These are phyloP conservation scores for Hyalella azteca DNA, from an alignment of 2,888 invertebrate genomes.

Conservation along the genomic window DNA sequence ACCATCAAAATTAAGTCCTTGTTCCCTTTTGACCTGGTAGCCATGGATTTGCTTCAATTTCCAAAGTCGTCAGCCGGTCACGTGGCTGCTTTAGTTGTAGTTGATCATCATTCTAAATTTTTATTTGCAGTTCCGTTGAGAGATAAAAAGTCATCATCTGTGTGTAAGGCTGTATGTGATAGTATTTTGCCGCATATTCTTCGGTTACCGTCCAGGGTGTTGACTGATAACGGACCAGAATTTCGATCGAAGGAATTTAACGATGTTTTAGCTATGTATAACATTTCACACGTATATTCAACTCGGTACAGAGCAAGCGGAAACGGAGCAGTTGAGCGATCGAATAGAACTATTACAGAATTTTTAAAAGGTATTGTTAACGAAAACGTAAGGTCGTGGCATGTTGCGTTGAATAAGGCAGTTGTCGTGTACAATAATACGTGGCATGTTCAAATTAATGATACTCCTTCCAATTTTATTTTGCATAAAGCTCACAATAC, in stretches of 20 bases:
- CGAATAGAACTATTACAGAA: background rate
- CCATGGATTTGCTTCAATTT: background rate
- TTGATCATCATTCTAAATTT: background rate
- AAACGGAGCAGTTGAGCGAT: background rate
- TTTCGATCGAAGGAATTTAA: background rate
- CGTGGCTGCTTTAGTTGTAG: background rate
- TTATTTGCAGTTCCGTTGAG: background rate
- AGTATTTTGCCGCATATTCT: background rate
- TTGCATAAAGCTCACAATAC: no score
- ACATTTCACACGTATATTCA: background rate
- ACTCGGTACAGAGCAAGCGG: background rate
- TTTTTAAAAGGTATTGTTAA: background rate
- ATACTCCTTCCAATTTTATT: no score
- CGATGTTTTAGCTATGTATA: background rate
- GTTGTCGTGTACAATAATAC: no score
- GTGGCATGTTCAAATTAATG: no score
- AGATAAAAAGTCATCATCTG: background rate
- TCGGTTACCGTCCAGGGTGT: background rate
- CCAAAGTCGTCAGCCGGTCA: background rate
- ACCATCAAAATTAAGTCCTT: background rate
- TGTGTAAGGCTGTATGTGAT: background rate
- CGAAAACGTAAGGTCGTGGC: background rate
- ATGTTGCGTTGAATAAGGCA: no score
- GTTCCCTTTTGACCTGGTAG: background rate
- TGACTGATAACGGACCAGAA: background rate